Percentiles rank a stretch among this genome's conserved stretches.
Conservation (phyloP, 2,113 vertebrate species). For the Spermophilus dauricus region DNA sequence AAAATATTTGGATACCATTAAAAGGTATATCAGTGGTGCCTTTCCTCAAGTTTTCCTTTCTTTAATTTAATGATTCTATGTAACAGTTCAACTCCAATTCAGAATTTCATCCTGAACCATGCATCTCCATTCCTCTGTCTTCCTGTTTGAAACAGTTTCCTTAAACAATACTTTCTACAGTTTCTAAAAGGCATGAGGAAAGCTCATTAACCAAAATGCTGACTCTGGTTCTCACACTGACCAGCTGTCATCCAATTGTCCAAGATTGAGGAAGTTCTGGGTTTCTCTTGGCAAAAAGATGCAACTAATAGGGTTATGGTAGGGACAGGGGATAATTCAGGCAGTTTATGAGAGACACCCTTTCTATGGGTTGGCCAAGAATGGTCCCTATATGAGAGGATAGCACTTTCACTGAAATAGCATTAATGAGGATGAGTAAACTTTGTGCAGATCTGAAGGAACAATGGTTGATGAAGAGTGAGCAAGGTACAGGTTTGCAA, state of each 20-base stretch:
- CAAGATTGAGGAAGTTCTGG: not conserved
- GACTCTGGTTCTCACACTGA: not conserved
- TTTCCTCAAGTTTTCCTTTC: not conserved
- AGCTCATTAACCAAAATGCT: not conserved
- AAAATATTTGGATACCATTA: not conserved
- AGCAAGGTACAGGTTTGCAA: not conserved
- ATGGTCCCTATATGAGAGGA: not conserved
- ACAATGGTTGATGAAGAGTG: not conserved
- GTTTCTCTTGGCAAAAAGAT: not conserved
- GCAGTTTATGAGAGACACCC: no score
- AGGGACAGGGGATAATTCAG: not conserved
- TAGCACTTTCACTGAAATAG: not conserved
- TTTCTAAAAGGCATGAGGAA: not conserved
- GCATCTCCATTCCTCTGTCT: not conserved
- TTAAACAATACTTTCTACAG: not conserved
- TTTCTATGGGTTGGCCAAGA: not conserved
- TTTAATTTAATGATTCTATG: not conserved
- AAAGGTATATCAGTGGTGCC: not conserved
- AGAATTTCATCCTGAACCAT: conserved; percentile 1
- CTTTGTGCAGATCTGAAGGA: not conserved
- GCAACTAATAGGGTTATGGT: no score
- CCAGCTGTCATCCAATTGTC: not conserved
- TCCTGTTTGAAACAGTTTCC: not conserved
- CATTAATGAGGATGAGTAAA: not conserved
- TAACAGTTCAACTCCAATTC: not conserved